Percentiles rank a stretch among this genome's conserved stretches.
Conservation (phyloP, 30 jellyfish, hydroid and myxozoan species). For the Turritopsis rubra region DNA sequence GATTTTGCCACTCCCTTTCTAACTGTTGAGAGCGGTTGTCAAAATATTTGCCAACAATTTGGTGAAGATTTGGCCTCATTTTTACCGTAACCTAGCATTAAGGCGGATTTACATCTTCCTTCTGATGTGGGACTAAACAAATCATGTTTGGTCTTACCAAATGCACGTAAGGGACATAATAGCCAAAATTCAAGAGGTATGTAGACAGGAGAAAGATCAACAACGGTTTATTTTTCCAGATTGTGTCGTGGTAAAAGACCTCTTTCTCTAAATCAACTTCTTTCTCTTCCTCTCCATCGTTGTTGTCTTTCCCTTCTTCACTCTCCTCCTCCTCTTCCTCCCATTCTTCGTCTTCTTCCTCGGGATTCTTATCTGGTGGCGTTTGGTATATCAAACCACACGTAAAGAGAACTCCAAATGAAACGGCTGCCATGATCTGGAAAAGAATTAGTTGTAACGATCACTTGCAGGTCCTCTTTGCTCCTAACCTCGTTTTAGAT, state of each 20-base stretch:
- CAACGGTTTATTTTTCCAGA: conserved; percentile 62
- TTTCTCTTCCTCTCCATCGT: conserved; percentile 26
- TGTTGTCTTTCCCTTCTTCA: neutral
- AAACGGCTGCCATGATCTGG: conserved; percentile 54
- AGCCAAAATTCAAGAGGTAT: conserved; percentile 76
- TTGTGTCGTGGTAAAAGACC: conserved; percentile 18
- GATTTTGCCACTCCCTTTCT: too few species aligned
- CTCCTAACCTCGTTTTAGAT: neutral
- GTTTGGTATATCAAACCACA: conserved; percentile 55
- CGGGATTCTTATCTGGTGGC: conserved; percentile 46
- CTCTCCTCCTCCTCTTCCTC: conserved; percentile 38
- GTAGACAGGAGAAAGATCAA: conserved; percentile 54
- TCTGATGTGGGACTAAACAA: too few species aligned
- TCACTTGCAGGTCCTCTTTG: neutral
- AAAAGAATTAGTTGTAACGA: too few species aligned
- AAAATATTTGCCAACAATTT: too few species aligned
- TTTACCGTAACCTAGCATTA: too few species aligned
- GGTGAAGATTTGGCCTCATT: too few species aligned
- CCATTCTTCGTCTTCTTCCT: conserved; percentile 1
- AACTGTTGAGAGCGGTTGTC: too few species aligned
- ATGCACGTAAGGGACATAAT: conserved; percentile 73
- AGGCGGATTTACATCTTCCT: too few species aligned
- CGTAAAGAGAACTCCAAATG: conserved; percentile 42
- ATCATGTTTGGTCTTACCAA: too few species aligned
- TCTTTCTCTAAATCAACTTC: conserved; percentile 11